Evolutionary conservation across 1,140 invertebrate species (phyloP).

Genomic region (Trichonephila clavata): DNA sequence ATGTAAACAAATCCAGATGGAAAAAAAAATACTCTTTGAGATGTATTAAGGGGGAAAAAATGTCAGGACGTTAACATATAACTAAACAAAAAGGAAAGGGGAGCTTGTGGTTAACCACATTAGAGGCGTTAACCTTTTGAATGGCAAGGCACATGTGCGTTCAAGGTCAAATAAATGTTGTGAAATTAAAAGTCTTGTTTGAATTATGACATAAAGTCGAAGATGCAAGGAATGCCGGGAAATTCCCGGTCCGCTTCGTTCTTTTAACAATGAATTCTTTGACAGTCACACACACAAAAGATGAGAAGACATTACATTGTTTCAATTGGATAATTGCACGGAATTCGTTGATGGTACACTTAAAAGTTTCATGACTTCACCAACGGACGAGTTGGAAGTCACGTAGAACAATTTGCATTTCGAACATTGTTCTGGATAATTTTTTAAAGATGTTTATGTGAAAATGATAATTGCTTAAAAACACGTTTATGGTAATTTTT

Average conservation of each 20-base stretch:
- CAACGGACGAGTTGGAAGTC: too few relatives aligned
- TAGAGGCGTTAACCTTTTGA: conserved; percentile 2
- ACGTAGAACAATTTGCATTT: too few relatives aligned
- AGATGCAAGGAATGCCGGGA: conserved; percentile 2
- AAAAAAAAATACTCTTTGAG: neutral
- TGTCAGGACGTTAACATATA: neutral
- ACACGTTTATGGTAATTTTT: neutral
- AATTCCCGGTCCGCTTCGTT: neutral
- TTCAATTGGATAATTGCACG: neutral
- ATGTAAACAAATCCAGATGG: neutral
- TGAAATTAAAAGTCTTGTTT: conserved; percentile 37
- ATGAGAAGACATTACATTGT: neutral
- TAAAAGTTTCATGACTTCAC: neutral
- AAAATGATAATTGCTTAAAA: too few relatives aligned
- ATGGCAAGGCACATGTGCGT: neutral
- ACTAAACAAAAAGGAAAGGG: neutral
- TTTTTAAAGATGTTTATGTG: too few relatives aligned
- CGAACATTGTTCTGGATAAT: too few relatives aligned
- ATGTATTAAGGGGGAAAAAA: neutral
- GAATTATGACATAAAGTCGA: conserved; percentile 8
- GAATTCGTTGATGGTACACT: neutral
- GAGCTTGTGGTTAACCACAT: conserved; percentile 8
- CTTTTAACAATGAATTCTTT: neutral
- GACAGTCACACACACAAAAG: neutral
- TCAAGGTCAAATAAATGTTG: conserved; percentile 1